Evolutionary conservation across 2,113 vertebrate species (phyloP).

Genomic region (Tetraodon nigroviridis): DNA sequence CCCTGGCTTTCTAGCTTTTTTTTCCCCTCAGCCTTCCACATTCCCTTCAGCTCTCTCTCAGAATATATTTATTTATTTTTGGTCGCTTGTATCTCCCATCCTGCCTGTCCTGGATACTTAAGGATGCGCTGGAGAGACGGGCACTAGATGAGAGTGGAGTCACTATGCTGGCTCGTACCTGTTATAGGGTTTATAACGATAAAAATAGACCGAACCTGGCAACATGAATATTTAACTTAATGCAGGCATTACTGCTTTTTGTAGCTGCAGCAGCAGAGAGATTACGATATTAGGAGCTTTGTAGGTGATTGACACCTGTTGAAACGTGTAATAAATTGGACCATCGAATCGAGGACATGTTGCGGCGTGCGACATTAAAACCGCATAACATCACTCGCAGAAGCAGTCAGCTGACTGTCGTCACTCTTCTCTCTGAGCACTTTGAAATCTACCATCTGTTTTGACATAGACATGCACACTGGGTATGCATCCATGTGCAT

Average conservation of each 20-base stretch:
- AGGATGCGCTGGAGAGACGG: slow-evolving; percentile 44
- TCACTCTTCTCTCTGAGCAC: not conserved
- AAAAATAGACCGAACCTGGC: slow-evolving; percentile 65
- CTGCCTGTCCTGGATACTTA: slow-evolving; percentile 32
- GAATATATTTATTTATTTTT: too few relatives aligned
- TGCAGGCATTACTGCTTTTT: slow-evolving; percentile 59
- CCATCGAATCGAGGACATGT: slow-evolving; percentile 43
- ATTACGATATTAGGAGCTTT: slow-evolving; percentile 31
- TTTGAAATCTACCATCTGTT: slow-evolving; percentile 5
- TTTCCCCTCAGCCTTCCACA: slow-evolving; percentile 5
- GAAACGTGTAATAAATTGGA: slow-evolving; percentile 19
- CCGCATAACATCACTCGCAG: slow-evolving; percentile 6
- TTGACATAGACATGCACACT: slow-evolving; percentile 3
- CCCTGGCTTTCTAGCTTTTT: too few relatives aligned
- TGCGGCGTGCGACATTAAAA: slow-evolving; percentile 15
- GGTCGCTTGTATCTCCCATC: slow-evolving; percentile 27
- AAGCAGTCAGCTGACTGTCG: slow-evolving; percentile 21
- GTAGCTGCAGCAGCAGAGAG: not conserved
- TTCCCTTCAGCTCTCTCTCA: slow-evolving; percentile 2
- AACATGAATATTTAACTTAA: slow-evolving; percentile 75
- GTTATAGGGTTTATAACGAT: slow-evolving; percentile 63
- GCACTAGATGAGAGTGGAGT: slow-evolving; percentile 57
- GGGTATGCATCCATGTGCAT: slow-evolving; percentile 1
- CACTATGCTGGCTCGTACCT: slow-evolving; percentile 60
- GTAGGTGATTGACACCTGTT: slow-evolving; percentile 28